Conservation (phyloP, 1,140 invertebrate genomes). For the Aphelenchoides avenae region DNA sequence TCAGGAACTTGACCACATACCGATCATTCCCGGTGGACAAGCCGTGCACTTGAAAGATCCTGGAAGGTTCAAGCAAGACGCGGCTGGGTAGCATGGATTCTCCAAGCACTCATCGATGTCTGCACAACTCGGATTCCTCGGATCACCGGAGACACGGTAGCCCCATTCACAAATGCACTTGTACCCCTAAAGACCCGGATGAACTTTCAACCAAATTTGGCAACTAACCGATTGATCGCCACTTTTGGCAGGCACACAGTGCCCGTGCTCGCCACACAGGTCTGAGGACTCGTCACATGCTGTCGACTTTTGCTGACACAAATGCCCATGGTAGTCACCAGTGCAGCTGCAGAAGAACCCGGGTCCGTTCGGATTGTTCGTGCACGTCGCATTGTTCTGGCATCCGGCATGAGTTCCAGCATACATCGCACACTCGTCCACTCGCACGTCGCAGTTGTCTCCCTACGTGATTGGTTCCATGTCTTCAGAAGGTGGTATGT, state of each 20-base stretch:
- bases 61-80: slow-evolving; percentile 49
- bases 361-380: slow-evolving; percentile 52
- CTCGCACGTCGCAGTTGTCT: slow-evolving; percentile 36
- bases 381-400: slow-evolving; percentile 61
- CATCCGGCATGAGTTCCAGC: slow-evolving; percentile 60
- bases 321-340: slow-evolving; percentile 46
- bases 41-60: slow-evolving; percentile 47
- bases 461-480: slow-evolving; percentile 23
- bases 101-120: slow-evolving; percentile 53
- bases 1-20: slow-evolving; percentile 16
- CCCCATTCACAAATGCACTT: slow-evolving; percentile 55
- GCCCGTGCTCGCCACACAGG: slow-evolving; percentile 54
- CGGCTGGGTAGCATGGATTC: slow-evolving; percentile 52
- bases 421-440: slow-evolving; percentile 57
- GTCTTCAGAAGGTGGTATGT: no score
- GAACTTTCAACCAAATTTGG: slow-evolving; percentile 22
- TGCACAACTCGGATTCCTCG: slow-evolving; percentile 49
- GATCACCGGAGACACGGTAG: slow-evolving; percentile 36
- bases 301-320: slow-evolving; percentile 39
- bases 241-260: slow-evolving; percentile 34
- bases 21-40: slow-evolving; percentile 46
- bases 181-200: slow-evolving; percentile 43
- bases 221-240: background rate
- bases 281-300: slow-evolving; percentile 33
- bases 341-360: slow-evolving; percentile 47